Percentiles rank a stretch among this genome's conserved stretches.
Conservation (phyloP, 1,140 invertebrate genomes). For the Drosophila varians region DNA sequence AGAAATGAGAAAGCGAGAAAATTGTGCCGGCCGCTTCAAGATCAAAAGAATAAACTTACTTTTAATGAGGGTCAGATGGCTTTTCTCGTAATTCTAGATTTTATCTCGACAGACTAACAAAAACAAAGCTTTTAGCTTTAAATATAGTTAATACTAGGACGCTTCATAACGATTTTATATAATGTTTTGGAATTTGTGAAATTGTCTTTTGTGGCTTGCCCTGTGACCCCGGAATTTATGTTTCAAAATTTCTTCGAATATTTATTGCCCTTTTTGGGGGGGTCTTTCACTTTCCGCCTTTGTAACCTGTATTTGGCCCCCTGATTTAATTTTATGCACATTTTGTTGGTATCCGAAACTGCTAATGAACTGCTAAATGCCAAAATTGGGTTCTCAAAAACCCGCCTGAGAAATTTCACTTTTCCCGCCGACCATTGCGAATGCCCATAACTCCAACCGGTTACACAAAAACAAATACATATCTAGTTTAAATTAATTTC, state of each 20-base stretch:
- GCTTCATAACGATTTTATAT: too few relatives aligned
- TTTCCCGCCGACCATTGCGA: conserved; percentile 48
- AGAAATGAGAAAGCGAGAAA: conserved; percentile 39
- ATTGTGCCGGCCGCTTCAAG: conserved; percentile 28
- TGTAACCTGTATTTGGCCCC: conserved; percentile 29
- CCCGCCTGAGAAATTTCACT: conserved; percentile 64
- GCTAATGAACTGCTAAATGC: conserved; percentile 74
- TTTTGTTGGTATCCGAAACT: conserved; percentile 24
- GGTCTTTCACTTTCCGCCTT: conserved; percentile 57
- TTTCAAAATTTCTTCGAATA: conserved; percentile 18
- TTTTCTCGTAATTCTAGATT: conserved; percentile 5
- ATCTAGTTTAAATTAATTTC: conserved; percentile 75
- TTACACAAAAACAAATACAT: conserved; percentile 46
- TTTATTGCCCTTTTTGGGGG: conserved; percentile 13
- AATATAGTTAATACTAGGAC: too few relatives aligned
- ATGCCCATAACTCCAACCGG: conserved; percentile 49
- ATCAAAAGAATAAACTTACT: conserved; percentile 41
- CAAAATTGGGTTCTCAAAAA: conserved; percentile 53
- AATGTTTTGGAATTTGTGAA: background rate
- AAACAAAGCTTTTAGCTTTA: background rate
- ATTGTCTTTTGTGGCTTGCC: background rate
- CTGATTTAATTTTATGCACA: conserved; percentile 59
- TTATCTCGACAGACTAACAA: conserved; percentile 23
- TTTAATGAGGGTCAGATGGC: conserved; percentile 30
- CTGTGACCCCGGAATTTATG: background rate